Percentiles rank a stretch among this genome's conserved stretches.
Conservation (phyloP, 1,140 invertebrate genomes). For the Parasteatoda tepidariorum region DNA sequence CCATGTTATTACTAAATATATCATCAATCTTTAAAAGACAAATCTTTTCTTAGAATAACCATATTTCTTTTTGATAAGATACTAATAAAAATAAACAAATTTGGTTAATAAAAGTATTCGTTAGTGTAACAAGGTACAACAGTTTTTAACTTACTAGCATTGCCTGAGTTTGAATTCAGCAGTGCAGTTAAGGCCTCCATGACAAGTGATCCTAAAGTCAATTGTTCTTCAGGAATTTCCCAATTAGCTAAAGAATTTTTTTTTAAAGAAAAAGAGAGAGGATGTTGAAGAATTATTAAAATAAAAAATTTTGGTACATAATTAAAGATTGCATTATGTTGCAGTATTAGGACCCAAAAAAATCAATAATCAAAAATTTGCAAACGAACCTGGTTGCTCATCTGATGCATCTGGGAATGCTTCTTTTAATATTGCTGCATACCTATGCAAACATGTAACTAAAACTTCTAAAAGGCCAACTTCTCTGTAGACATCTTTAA, state of each 20-base stretch:
- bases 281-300: no score
- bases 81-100: no score
- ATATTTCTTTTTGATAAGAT: no score
- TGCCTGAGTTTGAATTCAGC: constrained; percentile 82
- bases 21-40: no score
- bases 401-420: constrained; percentile 71
- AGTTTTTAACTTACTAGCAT: constrained; percentile 77
- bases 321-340: neutral
- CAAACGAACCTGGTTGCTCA: constrained; percentile 64
- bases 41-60: no score
- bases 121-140: no score
- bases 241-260: constrained; percentile 24
- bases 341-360: neutral
- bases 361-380: neutral
- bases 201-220: constrained; percentile 83
- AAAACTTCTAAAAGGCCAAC: constrained; percentile 97
- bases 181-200: constrained; percentile 89
- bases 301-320: neutral
- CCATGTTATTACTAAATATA: no score
- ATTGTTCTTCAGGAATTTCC: constrained; percentile 66
- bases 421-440: constrained; percentile 82
- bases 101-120: no score
- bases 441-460: constrained; percentile 90
- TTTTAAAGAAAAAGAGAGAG: no score
- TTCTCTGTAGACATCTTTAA: constrained; percentile 98